phyloP scores from a whole-genome alignment of 2,888 invertebrate species.

The Deilephila elpenor region DNA sequence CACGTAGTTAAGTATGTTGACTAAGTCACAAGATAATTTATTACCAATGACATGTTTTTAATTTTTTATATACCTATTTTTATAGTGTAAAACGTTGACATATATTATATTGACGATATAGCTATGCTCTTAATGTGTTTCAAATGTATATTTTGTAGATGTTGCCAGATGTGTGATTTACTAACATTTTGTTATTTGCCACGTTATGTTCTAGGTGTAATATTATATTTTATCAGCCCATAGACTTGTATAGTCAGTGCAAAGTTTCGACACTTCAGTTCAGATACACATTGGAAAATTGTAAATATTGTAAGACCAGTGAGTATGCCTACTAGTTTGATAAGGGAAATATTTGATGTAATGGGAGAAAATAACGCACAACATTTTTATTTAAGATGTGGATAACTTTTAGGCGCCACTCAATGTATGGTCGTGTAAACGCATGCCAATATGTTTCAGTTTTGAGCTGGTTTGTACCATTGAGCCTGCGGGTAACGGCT shows the following conservation, averaged over 20 bases:
- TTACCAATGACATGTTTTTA: slow-evolving; percentile 84
- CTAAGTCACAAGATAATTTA: slow-evolving; percentile 84
- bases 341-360: not conserved
- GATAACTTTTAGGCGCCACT: slow-evolving; percentile 2
- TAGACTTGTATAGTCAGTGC: not conserved
- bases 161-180: slow-evolving; percentile 77
- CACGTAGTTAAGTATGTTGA: slow-evolving; percentile 73
- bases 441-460: not conserved
- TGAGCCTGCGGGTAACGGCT: not conserved
- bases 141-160: slow-evolving; percentile 62
- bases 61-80: slow-evolving; percentile 72
- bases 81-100: slow-evolving; percentile 73
- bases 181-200: slow-evolving; percentile 68
- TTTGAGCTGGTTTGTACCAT: slow-evolving; percentile 12
- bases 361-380: slow-evolving; percentile 2
- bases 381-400: slow-evolving; percentile 12
- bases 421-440: slow-evolving; percentile 1
- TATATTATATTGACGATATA: slow-evolving; percentile 69
- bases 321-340: slow-evolving; percentile 20
- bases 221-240: slow-evolving; percentile 22
- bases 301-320: slow-evolving; percentile 20
- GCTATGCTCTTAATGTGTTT: slow-evolving; percentile 63
- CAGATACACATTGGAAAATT: slow-evolving; percentile 1
- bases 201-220: slow-evolving; percentile 39
- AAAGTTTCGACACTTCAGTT: slow-evolving; percentile 1